Base-by-base conservation (phyloP, 2,797 vertebrate species). In the Notolabrus celidotus region DNA sequence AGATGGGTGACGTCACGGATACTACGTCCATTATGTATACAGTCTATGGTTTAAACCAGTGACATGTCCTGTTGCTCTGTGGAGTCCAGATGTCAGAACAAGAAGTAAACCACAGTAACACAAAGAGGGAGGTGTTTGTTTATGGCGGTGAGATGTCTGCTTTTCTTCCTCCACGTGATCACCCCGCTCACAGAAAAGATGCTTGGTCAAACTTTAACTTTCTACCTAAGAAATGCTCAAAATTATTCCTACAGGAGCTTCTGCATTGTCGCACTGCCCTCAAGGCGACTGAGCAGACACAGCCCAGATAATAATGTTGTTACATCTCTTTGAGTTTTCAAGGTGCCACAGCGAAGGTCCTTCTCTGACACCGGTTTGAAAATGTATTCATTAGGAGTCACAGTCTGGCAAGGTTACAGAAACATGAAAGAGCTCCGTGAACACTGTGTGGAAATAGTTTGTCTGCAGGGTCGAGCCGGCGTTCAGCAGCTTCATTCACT, bases 361-460 rank as follows among this genome's bases (percentile, higher is more conserved):
- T 9, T 68, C 50, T 57, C 46, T 39, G 58, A 82, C 56, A 47
- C 23, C 23, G 3, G 42, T 33, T 45, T 54, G 39, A 79, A 71
- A 67, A 71, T 0, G 7, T 61, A 50, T 74, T 86, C 27, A 81
- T 71, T 80, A 75, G 46, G 20, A 74, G 50, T 34, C 56, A 50
- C 58, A 57, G 62, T 49, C 12, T 51, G 36, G 14, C 66, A 74
- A 75, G 76, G 77, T 65, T 63, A 46, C 33, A 57, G 50, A 51
- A 25, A 71, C 10, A n/a, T 72, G 64, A 71, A 58, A 54, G 54
- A 23, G 22, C 31, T 22, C 4, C 36, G 20, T 17, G 70, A 50
- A 50, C 27, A n/a, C 54, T 15, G 47, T 27, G 62, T 51, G 55
- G 59, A 71, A 76, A 50, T n/a, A 19, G 36, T 63, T 57, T 55